A percentile compares a stretch with the other conserved stretches of the same genome.
Conservation (phyloP, 2,797 vertebrate genomes). For the Cyclopterus lumpus region DNA sequence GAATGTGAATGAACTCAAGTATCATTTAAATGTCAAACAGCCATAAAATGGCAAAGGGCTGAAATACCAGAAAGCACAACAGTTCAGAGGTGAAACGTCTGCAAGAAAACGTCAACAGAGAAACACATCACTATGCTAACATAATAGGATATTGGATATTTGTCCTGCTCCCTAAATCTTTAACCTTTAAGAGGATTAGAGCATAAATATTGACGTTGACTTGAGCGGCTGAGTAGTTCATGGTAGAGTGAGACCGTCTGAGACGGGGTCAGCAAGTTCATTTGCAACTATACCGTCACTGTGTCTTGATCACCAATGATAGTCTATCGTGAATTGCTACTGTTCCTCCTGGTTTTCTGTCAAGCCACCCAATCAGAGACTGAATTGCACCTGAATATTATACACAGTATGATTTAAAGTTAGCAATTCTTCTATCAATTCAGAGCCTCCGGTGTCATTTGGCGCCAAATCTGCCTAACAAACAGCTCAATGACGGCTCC, state of each 20-base stretch:
- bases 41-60: constrained; percentile 45
- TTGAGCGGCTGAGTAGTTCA: constrained; percentile 23
- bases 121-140: neutral
- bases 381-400: constrained; percentile 3
- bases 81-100: constrained; percentile 43
- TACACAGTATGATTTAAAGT: constrained; percentile 2
- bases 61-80: constrained; percentile 6
- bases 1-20: constrained; percentile 18
- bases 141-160: constrained; percentile 20
- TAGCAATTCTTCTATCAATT: constrained; percentile 11
- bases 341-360: constrained; percentile 18
- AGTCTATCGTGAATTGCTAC: neutral
- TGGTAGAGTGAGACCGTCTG: constrained; percentile 16
- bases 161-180: constrained; percentile 16
- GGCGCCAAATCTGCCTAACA: constrained; percentile 59
- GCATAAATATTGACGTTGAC: constrained; percentile 36
- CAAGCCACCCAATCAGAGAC: neutral
- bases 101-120: constrained; percentile 14
- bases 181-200: constrained; percentile 44
- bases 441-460: constrained; percentile 45
- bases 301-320: constrained; percentile 5
- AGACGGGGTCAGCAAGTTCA: constrained; percentile 44
- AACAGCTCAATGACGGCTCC: constrained; percentile 72
- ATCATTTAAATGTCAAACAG: constrained; percentile 45
- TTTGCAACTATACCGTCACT: neutral